Conservation (phyloP, 2,888 invertebrate species). For the Melinaea menophilus region DNA sequence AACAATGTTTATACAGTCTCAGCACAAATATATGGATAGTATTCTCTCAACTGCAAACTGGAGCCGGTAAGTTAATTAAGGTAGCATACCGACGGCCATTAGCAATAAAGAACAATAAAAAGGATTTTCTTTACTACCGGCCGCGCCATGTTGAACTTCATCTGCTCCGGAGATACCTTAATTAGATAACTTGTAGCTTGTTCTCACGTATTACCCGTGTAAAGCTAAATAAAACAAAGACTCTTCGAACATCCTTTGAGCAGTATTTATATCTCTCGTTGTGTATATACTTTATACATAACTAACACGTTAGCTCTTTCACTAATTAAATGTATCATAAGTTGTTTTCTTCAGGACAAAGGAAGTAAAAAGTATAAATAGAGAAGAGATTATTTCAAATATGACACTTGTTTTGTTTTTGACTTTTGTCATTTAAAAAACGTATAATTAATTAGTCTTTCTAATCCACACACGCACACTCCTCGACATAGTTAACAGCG, state of each 20-base stretch:
- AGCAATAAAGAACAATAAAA: conserved; percentile 64
- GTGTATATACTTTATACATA: no score
- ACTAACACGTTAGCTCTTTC: no score
- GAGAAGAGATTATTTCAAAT: no score
- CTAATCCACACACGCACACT: no score
- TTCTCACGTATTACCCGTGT: conserved; percentile 2
- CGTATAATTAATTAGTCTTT: no score
- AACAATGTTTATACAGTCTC: not conserved
- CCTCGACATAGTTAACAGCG: no score
- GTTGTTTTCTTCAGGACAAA: no score
- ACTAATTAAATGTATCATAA: no score
- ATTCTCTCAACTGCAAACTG: not conserved
- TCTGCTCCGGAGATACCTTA: conserved; percentile 16
- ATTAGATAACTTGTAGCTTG: conserved; percentile 24
- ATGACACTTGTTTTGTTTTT: no score
- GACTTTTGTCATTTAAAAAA: no score
- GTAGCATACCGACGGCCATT: conserved; percentile 47
- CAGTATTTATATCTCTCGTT: no score
- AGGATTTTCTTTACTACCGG: conserved; percentile 56
- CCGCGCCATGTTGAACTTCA: conserved; percentile 16
- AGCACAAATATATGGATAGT: not conserved
- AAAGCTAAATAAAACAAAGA: not conserved
- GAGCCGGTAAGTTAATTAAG: conserved; percentile 3
- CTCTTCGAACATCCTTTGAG: not conserved
- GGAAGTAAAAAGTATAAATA: no score